These are phyloP conservation scores for Cottus gobio DNA, from an alignment of 2,113 vertebrate genomes.

Conservation along the genomic window DNA sequence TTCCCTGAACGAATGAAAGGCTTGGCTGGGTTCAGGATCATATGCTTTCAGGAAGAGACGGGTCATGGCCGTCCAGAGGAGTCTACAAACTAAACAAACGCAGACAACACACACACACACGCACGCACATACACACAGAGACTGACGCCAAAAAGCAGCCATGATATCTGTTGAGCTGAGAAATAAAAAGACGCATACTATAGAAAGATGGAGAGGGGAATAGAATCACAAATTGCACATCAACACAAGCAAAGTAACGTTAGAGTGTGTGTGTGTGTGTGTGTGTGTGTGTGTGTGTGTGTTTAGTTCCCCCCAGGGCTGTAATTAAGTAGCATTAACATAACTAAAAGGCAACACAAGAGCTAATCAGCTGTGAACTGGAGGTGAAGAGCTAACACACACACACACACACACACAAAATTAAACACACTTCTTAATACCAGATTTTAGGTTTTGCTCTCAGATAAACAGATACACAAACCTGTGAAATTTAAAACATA, in stretches of 20 bases:
- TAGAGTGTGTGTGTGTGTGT: conserved; percentile 20
- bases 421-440: background rate
- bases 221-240: background rate
- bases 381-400: conserved; percentile 11
- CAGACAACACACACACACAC: conserved; percentile 28
- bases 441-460: conserved; percentile 13
- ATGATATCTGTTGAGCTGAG: conserved; percentile 12
- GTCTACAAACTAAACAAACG: conserved; percentile 56
- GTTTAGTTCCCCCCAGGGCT: conserved; percentile 1
- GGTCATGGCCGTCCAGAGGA: conserved; percentile 48
- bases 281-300: conserved; percentile 14
- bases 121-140: conserved; percentile 40
- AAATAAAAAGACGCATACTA: conserved; percentile 5
- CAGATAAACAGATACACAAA: conserved; percentile 10
- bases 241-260: background rate
- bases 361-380: conserved; percentile 42
- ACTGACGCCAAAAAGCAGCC: conserved; percentile 42
- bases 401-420: background rate
- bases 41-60: conserved; percentile 46
- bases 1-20: conserved; percentile 50
- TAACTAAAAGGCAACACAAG: conserved; percentile 80
- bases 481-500: conserved; percentile 21
- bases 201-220: background rate
- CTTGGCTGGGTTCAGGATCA: conserved; percentile 36
- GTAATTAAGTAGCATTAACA: conserved; percentile 66